A percentile compares a stretch with the other conserved stretches of the same genome.
Conservation (phyloP, 2,888 invertebrate genomes). For the Athrips mouffetella region DNA sequence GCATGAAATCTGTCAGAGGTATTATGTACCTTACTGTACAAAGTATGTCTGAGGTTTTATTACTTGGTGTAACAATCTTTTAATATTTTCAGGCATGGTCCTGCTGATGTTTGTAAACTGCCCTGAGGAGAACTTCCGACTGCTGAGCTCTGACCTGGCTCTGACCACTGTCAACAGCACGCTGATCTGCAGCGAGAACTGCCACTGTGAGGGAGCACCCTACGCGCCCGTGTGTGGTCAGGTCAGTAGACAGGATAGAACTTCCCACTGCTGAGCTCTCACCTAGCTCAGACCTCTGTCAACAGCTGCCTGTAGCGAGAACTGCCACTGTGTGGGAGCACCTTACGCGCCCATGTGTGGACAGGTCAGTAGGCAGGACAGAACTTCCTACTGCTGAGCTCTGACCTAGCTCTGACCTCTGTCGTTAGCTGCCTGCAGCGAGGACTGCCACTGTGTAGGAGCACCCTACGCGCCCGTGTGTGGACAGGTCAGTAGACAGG, state of each 20-base stretch:
- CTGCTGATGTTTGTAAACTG: slow-evolving; percentile 94
- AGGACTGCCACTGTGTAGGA: slow-evolving; percentile 84
- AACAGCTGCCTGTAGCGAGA: slow-evolving; percentile 82
- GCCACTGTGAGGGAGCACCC: slow-evolving; percentile 85
- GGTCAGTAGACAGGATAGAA: slow-evolving; percentile 81
- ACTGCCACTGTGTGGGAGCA: slow-evolving; percentile 85
- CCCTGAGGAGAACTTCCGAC: slow-evolving; percentile 89
- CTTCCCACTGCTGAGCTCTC: slow-evolving; percentile 81
- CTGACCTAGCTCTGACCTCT: no score
- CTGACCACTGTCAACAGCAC: slow-evolving; percentile 23
- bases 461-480: slow-evolving; percentile 91
- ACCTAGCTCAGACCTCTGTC: no score
- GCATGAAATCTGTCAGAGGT: no score
- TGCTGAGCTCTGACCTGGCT: slow-evolving; percentile 60
- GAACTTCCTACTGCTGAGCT: slow-evolving; percentile 83
- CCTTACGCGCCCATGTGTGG: slow-evolving; percentile 93
- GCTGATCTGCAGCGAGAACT: slow-evolving; percentile 80
- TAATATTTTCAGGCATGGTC: slow-evolving; percentile 84
- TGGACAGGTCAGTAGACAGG: no score
- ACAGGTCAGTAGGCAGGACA: no score
- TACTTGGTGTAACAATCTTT: no score
- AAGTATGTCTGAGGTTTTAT: no score
- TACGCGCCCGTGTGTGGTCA: slow-evolving; percentile 92
- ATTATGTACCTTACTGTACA: no score
- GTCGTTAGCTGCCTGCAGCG: slow-evolving; percentile 79